These are phyloP conservation scores for Microchrysa polita DNA, from an alignment of 2,888 invertebrate species.

Conservation along the genomic window DNA sequence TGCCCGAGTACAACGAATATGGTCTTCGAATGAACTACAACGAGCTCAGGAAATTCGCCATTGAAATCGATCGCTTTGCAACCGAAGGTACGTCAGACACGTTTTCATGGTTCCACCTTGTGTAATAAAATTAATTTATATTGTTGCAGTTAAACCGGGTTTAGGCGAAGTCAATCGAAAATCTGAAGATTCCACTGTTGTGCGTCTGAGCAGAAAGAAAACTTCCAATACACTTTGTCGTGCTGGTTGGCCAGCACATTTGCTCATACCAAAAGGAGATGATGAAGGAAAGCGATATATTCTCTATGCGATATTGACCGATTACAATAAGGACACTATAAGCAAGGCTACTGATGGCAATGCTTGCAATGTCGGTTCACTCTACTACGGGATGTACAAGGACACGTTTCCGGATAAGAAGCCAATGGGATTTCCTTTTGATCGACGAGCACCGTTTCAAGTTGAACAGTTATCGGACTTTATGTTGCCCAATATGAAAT, in stretches of 20 bases:
- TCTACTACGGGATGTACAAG: slow-evolving; percentile 78
- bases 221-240: slow-evolving; percentile 55
- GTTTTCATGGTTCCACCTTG: slow-evolving; percentile 11
- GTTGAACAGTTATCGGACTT: slow-evolving; percentile 33
- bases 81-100: slow-evolving; percentile 28
- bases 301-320: slow-evolving; percentile 59
- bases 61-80: slow-evolving; percentile 57
- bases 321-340: slow-evolving; percentile 45
- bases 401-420: slow-evolving; percentile 74
- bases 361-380: slow-evolving; percentile 53
- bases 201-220: slow-evolving; percentile 8
- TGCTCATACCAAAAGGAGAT: slow-evolving; percentile 60
- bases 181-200: slow-evolving; percentile 71
- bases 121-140: slow-evolving; percentile 32
- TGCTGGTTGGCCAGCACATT: slow-evolving; percentile 62
- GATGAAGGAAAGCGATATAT: slow-evolving; percentile 57
- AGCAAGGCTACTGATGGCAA: not conserved
- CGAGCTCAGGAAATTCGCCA: slow-evolving; percentile 61
- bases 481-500: slow-evolving; percentile 72
- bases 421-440: slow-evolving; percentile 71
- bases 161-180: slow-evolving; percentile 69
- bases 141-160: slow-evolving; percentile 70
- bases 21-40: slow-evolving; percentile 66
- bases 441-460: slow-evolving; percentile 68
- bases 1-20: slow-evolving; percentile 70